Evolutionary conservation across 2,113 vertebrate species (phyloP).

Genomic region (Motacilla alba): DNA sequence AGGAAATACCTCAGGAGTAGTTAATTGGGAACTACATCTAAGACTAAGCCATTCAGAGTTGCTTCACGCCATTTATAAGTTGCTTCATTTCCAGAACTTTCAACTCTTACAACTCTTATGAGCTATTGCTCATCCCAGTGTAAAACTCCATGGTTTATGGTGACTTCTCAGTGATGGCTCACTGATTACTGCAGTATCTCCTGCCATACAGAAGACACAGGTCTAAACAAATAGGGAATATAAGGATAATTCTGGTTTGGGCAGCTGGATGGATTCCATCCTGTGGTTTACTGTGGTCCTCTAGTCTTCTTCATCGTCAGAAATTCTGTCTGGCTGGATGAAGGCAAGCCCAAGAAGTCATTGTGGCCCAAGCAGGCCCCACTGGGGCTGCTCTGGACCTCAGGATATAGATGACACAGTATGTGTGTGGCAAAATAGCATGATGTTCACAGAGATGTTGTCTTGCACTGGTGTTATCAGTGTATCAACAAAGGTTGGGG

Average conservation of each 20-base stretch:
- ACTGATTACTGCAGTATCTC: not conserved
- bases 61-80: not conserved
- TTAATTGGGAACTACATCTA: not conserved
- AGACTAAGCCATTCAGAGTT: not conserved
- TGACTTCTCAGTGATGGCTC: not conserved
- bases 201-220: not conserved
- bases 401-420: not conserved
- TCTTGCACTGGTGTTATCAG: not conserved
- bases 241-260: not conserved
- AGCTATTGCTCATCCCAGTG: not conserved
- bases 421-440: not conserved
- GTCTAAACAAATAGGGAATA: not conserved
- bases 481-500: not conserved
- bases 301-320: rapidly evolving
- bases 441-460: not conserved
- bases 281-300: not conserved
- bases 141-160: not conserved
- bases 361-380: not conserved
- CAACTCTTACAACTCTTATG: not conserved
- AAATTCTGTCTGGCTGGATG: not conserved
- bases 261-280: not conserved
- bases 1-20: not conserved
- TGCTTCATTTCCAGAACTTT: not conserved
- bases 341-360: not conserved
- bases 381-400: not conserved